Percentiles rank a stretch among this genome's conserved stretches.
Conservation (phyloP, 2,797 vertebrate genomes). For the Zalophus californianus region DNA sequence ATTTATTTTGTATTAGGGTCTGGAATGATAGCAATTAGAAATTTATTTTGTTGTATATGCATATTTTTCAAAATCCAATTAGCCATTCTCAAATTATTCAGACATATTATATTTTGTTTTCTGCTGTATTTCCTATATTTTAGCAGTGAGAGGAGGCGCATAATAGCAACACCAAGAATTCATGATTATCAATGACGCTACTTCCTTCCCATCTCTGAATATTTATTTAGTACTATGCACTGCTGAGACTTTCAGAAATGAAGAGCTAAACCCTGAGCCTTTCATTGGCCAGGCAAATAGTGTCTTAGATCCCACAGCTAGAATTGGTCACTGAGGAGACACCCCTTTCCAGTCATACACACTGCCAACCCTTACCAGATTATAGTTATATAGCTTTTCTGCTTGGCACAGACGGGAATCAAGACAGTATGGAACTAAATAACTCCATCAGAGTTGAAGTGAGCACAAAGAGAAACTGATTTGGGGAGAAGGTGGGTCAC, state of each 20-base stretch:
- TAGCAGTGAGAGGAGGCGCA: background rate
- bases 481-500: background rate
- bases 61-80: conserved; percentile 20
- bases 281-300: background rate
- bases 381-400: background rate
- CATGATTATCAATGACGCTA: background rate
- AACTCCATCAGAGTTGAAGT: background rate
- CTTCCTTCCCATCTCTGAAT: background rate
- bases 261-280: background rate
- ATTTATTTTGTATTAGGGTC: conserved; percentile 28
- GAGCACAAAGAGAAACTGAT: background rate
- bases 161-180: background rate
- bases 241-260: background rate
- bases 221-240: background rate
- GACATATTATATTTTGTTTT: background rate
- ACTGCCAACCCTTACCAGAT: background rate
- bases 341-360: background rate
- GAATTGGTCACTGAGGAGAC: background rate
- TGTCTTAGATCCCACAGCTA: background rate
- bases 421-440: background rate
- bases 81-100: conserved; percentile 24
- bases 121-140: background rate
- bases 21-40: background rate
- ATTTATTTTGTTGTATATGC: background rate
- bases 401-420: background rate